phyloP scores from a whole-genome alignment of 2,888 invertebrate species.

The Macrophya alboannulata region DNA sequence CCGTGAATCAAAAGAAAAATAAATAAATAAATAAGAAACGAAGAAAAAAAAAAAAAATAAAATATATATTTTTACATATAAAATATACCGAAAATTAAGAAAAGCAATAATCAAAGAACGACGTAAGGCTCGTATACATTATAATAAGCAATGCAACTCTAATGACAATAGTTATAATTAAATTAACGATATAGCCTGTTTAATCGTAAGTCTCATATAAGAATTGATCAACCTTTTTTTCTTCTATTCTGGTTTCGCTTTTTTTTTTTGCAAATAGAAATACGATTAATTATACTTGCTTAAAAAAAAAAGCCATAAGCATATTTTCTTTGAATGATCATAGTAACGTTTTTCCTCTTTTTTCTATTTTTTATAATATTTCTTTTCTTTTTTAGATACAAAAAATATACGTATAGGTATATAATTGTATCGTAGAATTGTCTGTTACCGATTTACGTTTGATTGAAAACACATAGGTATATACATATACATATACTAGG shows the following conservation, averaged over 20 bases:
- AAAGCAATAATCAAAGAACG: constrained; percentile 45
- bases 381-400: background rate
- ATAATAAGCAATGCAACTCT: constrained; percentile 55
- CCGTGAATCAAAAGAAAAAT: background rate
- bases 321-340: background rate
- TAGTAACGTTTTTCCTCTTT: background rate
- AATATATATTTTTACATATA: background rate
- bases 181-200: constrained; percentile 16
- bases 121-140: constrained; percentile 16
- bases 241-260: background rate
- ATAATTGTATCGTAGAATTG: background rate
- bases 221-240: constrained; percentile 4
- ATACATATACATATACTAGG: background rate
- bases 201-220: background rate
- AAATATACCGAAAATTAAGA: background rate
- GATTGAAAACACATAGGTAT: background rate
- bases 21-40: too few species aligned
- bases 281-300: constrained; percentile 1
- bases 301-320: background rate
- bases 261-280: background rate
- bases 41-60: background rate
- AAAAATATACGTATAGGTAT: background rate
- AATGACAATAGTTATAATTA: constrained; percentile 56
- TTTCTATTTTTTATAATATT: background rate
- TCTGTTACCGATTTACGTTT: background rate